Conservation (phyloP, 2,888 invertebrate species). For the Elegia similella region DNA sequence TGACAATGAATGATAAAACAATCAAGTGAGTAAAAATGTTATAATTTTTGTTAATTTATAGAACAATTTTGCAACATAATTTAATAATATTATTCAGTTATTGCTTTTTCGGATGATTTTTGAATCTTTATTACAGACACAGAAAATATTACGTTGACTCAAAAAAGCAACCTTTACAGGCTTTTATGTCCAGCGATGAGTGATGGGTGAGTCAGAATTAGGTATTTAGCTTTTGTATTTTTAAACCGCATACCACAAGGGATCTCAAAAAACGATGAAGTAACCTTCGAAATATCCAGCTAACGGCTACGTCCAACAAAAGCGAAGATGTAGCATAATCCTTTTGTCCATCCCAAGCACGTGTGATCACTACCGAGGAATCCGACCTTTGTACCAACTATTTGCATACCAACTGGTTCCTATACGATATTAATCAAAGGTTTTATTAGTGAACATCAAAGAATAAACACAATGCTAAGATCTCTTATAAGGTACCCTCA, state of each 20-base stretch:
- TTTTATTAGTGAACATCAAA: slow-evolving; percentile 82
- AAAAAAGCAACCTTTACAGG: background rate
- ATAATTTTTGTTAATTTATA: no score
- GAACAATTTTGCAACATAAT: no score
- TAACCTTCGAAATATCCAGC: slow-evolving; percentile 13
- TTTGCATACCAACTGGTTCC: slow-evolving; percentile 80
- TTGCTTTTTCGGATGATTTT: no score
- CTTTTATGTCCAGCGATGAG: background rate
- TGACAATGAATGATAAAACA: no score
- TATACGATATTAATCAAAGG: slow-evolving; percentile 82
- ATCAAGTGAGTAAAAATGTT: no score
- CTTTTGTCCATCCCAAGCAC: slow-evolving; percentile 68
- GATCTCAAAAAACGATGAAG: background rate
- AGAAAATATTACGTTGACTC: background rate
- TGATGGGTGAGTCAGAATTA: background rate
- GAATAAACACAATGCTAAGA: slow-evolving; percentile 79
- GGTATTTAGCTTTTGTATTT: background rate
- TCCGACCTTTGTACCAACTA: slow-evolving; percentile 64
- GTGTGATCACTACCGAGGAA: slow-evolving; percentile 74
- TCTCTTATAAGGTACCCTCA: slow-evolving; percentile 82
- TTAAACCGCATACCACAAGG: background rate
- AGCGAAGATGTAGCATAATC: slow-evolving; percentile 69
- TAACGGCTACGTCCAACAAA: slow-evolving; percentile 42
- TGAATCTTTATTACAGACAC: no score
- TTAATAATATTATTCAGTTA: no score